Evolutionary conservation across 2,113 vertebrate genomes (phyloP).

Genomic region (Eira barbara): DNA sequence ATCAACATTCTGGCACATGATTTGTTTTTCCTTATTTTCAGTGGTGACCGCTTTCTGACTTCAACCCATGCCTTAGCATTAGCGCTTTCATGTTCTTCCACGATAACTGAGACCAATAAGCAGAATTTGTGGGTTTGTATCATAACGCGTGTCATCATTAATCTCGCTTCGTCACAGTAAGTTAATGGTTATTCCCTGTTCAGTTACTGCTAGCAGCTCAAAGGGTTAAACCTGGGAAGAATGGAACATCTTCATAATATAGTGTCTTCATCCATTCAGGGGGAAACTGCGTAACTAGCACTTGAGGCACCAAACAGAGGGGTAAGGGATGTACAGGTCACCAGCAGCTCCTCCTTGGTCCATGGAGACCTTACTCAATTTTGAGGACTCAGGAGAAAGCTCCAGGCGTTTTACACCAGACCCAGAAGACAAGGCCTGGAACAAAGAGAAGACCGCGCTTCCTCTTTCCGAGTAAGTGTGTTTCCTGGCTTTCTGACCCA

Average conservation of each 20-base stretch:
- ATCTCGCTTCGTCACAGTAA: not conserved
- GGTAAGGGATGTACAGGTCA: accelerated
- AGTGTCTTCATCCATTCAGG: not conserved
- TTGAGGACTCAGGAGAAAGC: accelerated
- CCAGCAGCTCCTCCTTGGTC: not conserved
- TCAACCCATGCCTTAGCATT: not conserved
- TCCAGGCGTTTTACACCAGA: accelerated
- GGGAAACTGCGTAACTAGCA: not conserved
- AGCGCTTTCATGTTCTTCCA: not conserved
- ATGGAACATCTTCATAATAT: not conserved
- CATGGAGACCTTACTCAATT: not conserved
- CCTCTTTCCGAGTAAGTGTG: not conserved
- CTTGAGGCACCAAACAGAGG: not conserved
- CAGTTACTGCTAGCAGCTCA: not conserved
- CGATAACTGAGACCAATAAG: not conserved
- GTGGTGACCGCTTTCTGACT: not conserved
- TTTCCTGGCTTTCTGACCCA: not conserved
- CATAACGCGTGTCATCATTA: not conserved
- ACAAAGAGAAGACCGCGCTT: not conserved
- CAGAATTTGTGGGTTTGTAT: not conserved
- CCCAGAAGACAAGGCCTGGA: not conserved
- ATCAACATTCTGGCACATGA: not conserved
- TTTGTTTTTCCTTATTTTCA: not conserved
- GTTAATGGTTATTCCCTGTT: not conserved
- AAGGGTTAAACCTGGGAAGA: not conserved